Conservation (phyloP, 1,140 invertebrate species). For the Caenorhabditis elegans region DNA sequence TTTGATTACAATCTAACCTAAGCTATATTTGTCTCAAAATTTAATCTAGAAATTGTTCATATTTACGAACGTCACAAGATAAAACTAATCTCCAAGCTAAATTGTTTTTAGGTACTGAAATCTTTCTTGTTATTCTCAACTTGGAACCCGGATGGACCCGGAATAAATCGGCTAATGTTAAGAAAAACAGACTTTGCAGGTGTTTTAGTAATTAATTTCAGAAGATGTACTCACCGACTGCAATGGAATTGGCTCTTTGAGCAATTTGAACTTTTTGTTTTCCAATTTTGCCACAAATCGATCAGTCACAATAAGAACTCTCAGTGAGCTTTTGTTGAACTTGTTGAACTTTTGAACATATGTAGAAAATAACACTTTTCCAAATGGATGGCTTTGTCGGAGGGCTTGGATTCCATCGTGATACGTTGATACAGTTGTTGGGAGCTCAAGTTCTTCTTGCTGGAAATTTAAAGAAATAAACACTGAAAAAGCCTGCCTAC, state of each 20-base stretch:
- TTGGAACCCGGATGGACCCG: too few species aligned
- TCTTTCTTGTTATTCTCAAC: too few species aligned
- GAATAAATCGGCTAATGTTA: too few species aligned
- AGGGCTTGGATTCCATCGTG: slow-evolving; percentile 77
- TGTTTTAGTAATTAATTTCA: too few species aligned
- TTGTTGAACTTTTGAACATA: slow-evolving; percentile 70
- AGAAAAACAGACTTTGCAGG: too few species aligned
- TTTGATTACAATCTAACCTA: too few species aligned
- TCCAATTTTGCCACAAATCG: slow-evolving; percentile 86
- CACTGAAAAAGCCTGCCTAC: background rate
- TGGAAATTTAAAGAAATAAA: slow-evolving; percentile 49
- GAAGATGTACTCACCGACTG: slow-evolving; percentile 77
- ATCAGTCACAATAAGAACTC: slow-evolving; percentile 85
- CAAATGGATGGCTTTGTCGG: slow-evolving; percentile 72
- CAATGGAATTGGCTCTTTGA: slow-evolving; percentile 81
- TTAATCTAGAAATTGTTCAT: too few species aligned
- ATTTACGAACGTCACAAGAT: too few species aligned
- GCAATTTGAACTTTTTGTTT: slow-evolving; percentile 77
- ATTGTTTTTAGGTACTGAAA: too few species aligned
- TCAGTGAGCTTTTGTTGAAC: slow-evolving; percentile 83
- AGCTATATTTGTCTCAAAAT: too few species aligned
- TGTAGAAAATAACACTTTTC: slow-evolving; percentile 68
- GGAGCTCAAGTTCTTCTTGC: slow-evolving; percentile 77
- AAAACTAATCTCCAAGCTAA: too few species aligned
- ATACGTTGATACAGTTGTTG: slow-evolving; percentile 74